A percentile compares a stretch with the other conserved stretches of the same genome.
These are phyloP conservation scores for Nesometra sesokonis DNA, from an alignment of 35 echinoderm and acorn worm species.

Conservation along the genomic window DNA sequence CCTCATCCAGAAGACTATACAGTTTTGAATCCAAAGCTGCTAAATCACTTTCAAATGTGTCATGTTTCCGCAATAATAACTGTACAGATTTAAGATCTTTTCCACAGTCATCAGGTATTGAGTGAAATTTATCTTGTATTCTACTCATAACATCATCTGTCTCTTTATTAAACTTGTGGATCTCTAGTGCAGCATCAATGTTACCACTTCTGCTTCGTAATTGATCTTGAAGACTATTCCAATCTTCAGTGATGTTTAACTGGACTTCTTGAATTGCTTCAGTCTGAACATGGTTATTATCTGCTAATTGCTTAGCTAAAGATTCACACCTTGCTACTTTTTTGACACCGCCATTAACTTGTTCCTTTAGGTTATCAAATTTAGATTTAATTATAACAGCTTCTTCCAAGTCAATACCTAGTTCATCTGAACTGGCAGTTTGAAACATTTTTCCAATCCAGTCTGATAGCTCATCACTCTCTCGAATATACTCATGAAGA, in stretches of 20 bases:
- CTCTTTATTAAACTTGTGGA: conserved; percentile 85
- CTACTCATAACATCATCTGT: conserved; percentile 70
- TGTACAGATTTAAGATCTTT: conserved; percentile 82
- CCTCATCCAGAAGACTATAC: conserved; percentile 53
- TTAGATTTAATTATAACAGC: conserved; percentile 51
- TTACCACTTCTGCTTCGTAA: conserved; percentile 28
- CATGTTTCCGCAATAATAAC: conserved; percentile 87
- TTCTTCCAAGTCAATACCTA: conserved; percentile 87
- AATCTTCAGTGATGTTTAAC: neutral
- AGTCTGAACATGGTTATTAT: conserved; percentile 40
- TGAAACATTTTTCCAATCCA: conserved; percentile 91
- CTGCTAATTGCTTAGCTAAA: conserved; percentile 31
- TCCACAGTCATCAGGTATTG: conserved; percentile 73
- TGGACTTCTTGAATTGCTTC: conserved; percentile 45
- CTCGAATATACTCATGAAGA: conserved; percentile 49
- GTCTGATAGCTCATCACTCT: conserved; percentile 89
- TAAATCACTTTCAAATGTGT: conserved; percentile 82
- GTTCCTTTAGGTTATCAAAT: conserved; percentile 52
- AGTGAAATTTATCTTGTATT: conserved; percentile 68
- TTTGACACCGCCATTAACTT: conserved; percentile 54
- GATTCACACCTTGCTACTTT: conserved; percentile 63
- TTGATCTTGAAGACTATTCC: neutral
- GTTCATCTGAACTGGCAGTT: conserved; percentile 81
- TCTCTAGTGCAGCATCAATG: conserved; percentile 72
- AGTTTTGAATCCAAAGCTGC: conserved; percentile 65